A percentile compares a stretch with the other conserved stretches of the same genome.
Conservation (phyloP, 2,797 vertebrate species). For the Diceros bicornis region DNA sequence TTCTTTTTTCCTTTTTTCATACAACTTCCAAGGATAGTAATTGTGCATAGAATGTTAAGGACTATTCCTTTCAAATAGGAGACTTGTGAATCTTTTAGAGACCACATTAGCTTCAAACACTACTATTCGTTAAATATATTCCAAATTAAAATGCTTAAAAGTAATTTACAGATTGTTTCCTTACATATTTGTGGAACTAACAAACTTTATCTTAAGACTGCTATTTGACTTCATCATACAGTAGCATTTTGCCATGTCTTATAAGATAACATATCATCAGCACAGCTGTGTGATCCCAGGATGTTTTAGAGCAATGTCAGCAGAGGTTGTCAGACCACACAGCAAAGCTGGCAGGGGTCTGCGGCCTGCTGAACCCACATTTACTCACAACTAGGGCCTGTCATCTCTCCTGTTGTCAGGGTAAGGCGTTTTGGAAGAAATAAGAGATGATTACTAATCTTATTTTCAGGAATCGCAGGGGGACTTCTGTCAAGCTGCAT, state of each 20-base stretch:
- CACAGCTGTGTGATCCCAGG: background rate
- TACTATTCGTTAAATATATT: background rate
- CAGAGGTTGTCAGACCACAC: accelerated
- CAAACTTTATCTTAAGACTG: background rate
- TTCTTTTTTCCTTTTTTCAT: constrained; percentile 2
- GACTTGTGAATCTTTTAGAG: background rate
- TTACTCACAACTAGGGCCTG: background rate
- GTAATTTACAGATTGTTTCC: background rate
- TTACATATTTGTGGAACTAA: background rate
- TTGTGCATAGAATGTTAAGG: background rate
- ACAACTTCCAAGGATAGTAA: background rate
- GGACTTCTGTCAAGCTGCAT: background rate
- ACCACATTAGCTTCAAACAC: background rate
- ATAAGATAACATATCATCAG: background rate
- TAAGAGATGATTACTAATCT: background rate
- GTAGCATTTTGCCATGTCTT: background rate
- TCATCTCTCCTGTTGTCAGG: background rate
- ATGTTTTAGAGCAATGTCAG: background rate
- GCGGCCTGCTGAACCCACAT: background rate
- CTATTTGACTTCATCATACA: background rate
- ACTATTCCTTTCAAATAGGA: background rate
- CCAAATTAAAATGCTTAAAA: background rate
- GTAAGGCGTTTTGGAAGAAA: background rate
- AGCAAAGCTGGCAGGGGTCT: background rate
- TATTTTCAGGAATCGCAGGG: background rate